Conservation (phyloP, 2,113 vertebrate species). For the Lophotis ruficrista region DNA sequence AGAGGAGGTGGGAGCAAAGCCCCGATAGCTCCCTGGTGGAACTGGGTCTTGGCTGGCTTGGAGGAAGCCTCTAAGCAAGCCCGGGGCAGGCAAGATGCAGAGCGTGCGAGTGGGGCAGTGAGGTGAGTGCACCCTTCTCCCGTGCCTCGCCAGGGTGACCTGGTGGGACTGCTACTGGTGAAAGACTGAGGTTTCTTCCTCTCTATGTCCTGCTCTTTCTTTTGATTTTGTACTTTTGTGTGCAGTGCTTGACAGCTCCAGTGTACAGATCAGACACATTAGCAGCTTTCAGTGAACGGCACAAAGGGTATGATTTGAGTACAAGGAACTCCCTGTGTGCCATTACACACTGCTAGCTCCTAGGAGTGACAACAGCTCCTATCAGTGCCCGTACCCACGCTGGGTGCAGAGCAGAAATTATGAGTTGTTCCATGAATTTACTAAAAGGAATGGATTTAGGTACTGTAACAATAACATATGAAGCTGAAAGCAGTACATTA, state of each 20-base stretch:
- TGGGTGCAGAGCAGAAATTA: neutral
- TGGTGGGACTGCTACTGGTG: accelerated
- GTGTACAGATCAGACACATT: neutral
- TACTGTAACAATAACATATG: neutral
- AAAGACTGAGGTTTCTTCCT: no score
- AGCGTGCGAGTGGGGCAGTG: accelerated
- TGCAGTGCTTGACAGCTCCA: neutral
- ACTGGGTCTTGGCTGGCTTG: neutral
- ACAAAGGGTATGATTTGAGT: neutral
- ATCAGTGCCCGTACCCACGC: accelerated
- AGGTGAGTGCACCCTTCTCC: accelerated
- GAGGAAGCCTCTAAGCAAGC: neutral
- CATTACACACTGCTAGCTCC: neutral
- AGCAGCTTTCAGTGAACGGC: neutral
- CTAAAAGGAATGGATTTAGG: neutral
- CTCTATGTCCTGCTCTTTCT: neutral
- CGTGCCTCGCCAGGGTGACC: neutral
- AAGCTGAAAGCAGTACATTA: neutral
- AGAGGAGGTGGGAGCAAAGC: neutral
- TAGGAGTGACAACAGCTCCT: neutral
- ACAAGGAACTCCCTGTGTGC: neutral
- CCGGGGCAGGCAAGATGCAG: neutral
- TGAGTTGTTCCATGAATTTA: neutral
- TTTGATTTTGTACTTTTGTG: neutral
- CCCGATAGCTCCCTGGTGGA: accelerated